Conservation (phyloP, 1,140 invertebrate species). For the Spodoptera litura region DNA sequence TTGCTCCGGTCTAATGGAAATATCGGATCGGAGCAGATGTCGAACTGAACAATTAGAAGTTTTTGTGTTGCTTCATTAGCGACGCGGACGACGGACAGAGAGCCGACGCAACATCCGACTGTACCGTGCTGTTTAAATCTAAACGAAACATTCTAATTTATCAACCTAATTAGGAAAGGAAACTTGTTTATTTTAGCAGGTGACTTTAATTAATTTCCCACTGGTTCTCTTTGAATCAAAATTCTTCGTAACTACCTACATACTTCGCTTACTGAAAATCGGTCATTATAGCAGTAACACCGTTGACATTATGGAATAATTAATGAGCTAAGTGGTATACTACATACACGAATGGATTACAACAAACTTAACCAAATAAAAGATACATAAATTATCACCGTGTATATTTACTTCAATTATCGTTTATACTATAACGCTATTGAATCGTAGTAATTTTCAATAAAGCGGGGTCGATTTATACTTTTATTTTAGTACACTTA, state of each 20-base stretch:
- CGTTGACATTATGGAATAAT: no score
- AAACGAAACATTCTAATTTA: slow-evolving; percentile 24
- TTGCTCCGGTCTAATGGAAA: slow-evolving; percentile 59
- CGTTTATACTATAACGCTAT: not conserved
- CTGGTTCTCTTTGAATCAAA: not conserved
- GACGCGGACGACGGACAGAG: slow-evolving; percentile 15
- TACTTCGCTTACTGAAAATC: no score
- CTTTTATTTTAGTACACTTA: not conserved
- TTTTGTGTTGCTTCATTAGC: slow-evolving; percentile 68
- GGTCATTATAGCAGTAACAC: no score
- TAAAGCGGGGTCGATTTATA: slow-evolving; percentile 1
- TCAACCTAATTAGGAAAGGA: slow-evolving; percentile 8
- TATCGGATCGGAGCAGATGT: slow-evolving; percentile 56
- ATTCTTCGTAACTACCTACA: not conserved
- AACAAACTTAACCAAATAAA: no score
- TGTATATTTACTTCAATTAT: no score
- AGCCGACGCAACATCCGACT: slow-evolving; percentile 11
- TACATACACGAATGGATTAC: no score
- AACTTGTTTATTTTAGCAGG: slow-evolving; percentile 15
- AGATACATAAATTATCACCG: no score
- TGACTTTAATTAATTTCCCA: not conserved
- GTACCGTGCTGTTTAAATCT: slow-evolving; percentile 8
- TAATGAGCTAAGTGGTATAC: no score
- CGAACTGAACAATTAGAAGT: slow-evolving; percentile 64
- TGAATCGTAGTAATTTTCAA: slow-evolving; percentile 9